These are phyloP conservation scores for Pilophorus perplexus DNA, from an alignment of 2,888 invertebrate species.

Conservation along the genomic window DNA sequence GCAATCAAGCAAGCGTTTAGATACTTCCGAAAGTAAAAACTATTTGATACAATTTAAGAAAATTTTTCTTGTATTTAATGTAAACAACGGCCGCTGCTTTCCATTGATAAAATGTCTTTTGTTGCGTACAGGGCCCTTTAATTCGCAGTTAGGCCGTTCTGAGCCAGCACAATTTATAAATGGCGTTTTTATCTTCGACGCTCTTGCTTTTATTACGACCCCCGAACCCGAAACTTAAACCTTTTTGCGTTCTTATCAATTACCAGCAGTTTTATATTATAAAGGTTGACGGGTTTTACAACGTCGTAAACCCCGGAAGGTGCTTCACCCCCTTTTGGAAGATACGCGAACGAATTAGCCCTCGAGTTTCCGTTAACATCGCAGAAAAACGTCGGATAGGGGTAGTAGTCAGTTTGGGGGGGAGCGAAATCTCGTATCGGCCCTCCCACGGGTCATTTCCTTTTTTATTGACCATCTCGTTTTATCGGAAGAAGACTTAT, in stretches of 20 bases:
- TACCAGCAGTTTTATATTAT: slow-evolving; percentile 29
- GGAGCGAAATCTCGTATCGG: slow-evolving; percentile 17
- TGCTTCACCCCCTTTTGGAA: not conserved
- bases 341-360: slow-evolving; percentile 15
- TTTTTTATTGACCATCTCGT: slow-evolving; percentile 37
- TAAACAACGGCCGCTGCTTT: no score
- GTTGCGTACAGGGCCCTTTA: no score
- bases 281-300: slow-evolving; percentile 22
- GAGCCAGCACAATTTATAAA: no score
- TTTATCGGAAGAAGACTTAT: slow-evolving; percentile 39
- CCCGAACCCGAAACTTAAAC: no score
- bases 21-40: no score
- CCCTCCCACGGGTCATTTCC: slow-evolving; percentile 37
- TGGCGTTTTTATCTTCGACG: no score
- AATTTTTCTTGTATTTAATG: no score
- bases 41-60: no score
- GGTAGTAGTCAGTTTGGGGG: not conserved
- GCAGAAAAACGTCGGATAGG: not conserved
- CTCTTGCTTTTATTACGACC: no score
- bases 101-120: no score
- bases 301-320: slow-evolving; percentile 14
- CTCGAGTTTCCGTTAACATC: not conserved
- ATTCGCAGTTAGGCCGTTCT: no score
- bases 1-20: no score
- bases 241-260: slow-evolving; percentile 23